A percentile compares a stretch with the other conserved stretches of the same genome.
phyloP scores from a whole-genome alignment of 2,888 invertebrate genomes.

The Pyrocoelia pectoralis region DNA sequence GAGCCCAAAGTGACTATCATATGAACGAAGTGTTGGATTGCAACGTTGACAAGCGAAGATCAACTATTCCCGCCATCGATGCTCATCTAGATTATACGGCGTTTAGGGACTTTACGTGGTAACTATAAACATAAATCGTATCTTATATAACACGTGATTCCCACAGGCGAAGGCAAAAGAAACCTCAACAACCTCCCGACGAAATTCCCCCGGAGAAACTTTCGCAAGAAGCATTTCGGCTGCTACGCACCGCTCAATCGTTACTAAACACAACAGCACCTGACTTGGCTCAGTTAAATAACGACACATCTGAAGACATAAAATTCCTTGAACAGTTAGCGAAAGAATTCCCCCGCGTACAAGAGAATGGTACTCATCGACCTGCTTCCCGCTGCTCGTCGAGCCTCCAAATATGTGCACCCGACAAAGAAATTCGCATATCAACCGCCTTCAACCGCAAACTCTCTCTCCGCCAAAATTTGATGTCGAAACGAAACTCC shows the following conservation, averaged over 20 bases:
- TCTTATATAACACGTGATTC: slow-evolving; percentile 3
- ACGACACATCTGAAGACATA: slow-evolving; percentile 49
- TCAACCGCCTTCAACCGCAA: slow-evolving; percentile 55
- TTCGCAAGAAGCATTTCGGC: slow-evolving; percentile 71
- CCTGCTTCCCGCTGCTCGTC: slow-evolving; percentile 51
- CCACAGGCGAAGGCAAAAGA: slow-evolving; percentile 57
- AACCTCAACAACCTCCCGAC: slow-evolving; percentile 56
- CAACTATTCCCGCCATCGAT: slow-evolving; percentile 13
- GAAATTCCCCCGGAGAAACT: slow-evolving; percentile 69
- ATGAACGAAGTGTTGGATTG: slow-evolving; percentile 50
- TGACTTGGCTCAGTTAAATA: slow-evolving; percentile 60
- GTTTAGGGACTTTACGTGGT: slow-evolving; percentile 69
- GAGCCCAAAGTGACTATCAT: slow-evolving; percentile 64
- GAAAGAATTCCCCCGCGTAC: slow-evolving; percentile 53
- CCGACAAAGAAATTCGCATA: slow-evolving; percentile 49
- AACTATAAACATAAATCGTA: slow-evolving; percentile 25
- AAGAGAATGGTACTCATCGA: slow-evolving; percentile 47
- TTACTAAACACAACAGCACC: slow-evolving; percentile 70
- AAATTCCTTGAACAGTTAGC: slow-evolving; percentile 56
- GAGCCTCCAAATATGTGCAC: slow-evolving; percentile 52
- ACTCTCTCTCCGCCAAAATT: slow-evolving; percentile 51
- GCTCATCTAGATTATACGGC: slow-evolving; percentile 56
- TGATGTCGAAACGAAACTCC: slow-evolving; percentile 31
- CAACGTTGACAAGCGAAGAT: slow-evolving; percentile 34
- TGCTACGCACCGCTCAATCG: slow-evolving; percentile 72